Base-by-base conservation (phyloP, 2,113 vertebrate species). In the Hypocryptadius cinnamomeus region DNA sequence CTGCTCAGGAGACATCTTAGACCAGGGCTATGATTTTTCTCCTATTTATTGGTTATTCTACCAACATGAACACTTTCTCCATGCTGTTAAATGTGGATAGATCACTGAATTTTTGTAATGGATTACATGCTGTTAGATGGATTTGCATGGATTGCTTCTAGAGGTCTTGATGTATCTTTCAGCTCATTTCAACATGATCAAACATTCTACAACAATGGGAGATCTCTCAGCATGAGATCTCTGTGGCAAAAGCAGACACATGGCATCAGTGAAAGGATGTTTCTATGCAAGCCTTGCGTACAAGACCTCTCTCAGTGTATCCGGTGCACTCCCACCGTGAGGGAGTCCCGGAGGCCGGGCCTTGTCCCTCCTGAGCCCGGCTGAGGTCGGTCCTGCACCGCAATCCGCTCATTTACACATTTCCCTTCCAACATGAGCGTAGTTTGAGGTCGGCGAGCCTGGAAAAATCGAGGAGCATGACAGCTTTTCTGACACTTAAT, bases 221-320 rank as follows among this genome's bases (percentile, higher is more conserved):
- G 7, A 3, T 6, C 2, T 42, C 69, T 31, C 9, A 11, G 2
- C 9, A 10, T 39, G 54, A 53, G 33, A 44, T 23, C 22, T 77
- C 45, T 5, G 40, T 3, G 3, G 21, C 6, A 13, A 6, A 30
- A 30, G 28, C 0, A 4, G 24, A 21, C 39, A 9, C 11, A 4
- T 0, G 15, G 5, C 33, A 4, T 2, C 2, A 13, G 6, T 3
- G 30, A 31, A 8, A 16, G 25, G 14, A 3, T 1, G 4, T 20
- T 31, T 15, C 23, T 15, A 11, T 9, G 31, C 27, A 16, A 60
- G 45, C 59, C 40, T 22, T 6, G 3, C 1, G 10, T 9, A 10
- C 30, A 11, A 5, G 37, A 6, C 23, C 6, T 1, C 18, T 13
- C 22, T 5, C 30, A 4, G 39, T 12, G 4, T 8, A 23, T 25